Evolutionary conservation across 2,113 vertebrate genomes (phyloP).

Genomic region (Planiliza haematocheilus): DNA sequence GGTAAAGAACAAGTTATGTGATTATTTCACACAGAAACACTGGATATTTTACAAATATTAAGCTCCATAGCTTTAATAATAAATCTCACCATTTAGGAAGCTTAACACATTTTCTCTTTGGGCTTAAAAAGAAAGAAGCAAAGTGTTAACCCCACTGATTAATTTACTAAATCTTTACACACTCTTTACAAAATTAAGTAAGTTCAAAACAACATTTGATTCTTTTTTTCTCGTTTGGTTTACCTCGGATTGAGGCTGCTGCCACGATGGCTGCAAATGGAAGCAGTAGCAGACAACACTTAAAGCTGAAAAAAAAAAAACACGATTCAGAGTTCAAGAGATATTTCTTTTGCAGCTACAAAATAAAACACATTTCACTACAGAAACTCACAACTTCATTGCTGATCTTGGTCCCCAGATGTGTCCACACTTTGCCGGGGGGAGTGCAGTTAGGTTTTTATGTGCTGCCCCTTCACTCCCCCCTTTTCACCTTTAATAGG

Average conservation of each 20-base stretch:
- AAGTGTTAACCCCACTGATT: neutral
- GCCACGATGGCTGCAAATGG: slow-evolving; percentile 47
- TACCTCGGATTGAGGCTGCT: slow-evolving; percentile 75
- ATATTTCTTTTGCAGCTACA: too few relatives aligned
- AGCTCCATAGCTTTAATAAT: neutral
- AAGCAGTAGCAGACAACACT: slow-evolving; percentile 55
- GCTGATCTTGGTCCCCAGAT: slow-evolving; percentile 29
- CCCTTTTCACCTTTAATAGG: slow-evolving; percentile 15
- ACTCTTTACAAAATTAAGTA: neutral
- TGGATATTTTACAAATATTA: neutral
- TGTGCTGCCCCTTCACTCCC: slow-evolving; percentile 5
- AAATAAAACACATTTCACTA: neutral
- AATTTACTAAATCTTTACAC: neutral
- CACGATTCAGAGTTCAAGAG: neutral
- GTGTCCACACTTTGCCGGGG: slow-evolving; percentile 13
- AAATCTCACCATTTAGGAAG: slow-evolving; percentile 67
- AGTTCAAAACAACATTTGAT: neutral
- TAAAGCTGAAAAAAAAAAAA: slow-evolving; percentile 53
- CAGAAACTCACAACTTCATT: slow-evolving; percentile 78
- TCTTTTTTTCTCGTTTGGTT: slow-evolving; percentile 3
- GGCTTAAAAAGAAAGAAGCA: slow-evolving; percentile 36
- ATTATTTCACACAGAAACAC: neutral
- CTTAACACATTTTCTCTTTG: slow-evolving; percentile 60
- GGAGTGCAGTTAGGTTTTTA: slow-evolving; percentile 30
- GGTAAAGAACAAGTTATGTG: neutral